These are phyloP conservation scores for Steatocranus sp. DNA, from an alignment of 2,797 vertebrate genomes.

Conservation along the genomic window DNA sequence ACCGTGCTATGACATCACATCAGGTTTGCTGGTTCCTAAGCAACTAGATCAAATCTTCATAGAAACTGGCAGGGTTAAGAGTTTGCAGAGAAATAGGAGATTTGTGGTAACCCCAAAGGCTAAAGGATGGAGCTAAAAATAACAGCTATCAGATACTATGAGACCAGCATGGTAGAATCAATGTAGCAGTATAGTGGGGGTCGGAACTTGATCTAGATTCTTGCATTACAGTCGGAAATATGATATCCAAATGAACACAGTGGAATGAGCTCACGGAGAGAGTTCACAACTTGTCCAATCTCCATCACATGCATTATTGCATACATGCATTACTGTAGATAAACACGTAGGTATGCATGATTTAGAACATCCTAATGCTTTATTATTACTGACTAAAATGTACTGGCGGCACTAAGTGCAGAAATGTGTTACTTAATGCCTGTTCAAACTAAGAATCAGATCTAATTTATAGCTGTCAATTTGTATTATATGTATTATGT, in stretches of 20 bases:
- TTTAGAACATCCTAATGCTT: neutral
- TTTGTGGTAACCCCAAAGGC: constrained; percentile 51
- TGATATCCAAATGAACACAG: constrained; percentile 14
- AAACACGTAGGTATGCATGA: neutral
- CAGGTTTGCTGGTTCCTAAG: constrained; percentile 78
- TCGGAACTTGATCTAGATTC: constrained; percentile 27
- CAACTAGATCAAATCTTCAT: constrained; percentile 82
- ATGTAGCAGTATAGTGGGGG: neutral
- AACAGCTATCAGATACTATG: constrained; percentile 6
- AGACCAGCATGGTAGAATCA: constrained; percentile 13
- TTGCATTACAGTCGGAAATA: constrained; percentile 44
- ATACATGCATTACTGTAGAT: neutral
- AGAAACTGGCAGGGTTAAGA: constrained; percentile 55
- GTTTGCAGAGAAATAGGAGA: constrained; percentile 28
- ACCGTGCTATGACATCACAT: constrained; percentile 77
- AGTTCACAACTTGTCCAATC: neutral
- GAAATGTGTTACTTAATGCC: neutral
- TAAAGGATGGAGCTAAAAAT: constrained; percentile 45
- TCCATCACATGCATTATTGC: neutral
- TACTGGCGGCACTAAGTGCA: neutral
- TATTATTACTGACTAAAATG: neutral
- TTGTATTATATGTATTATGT: neutral
- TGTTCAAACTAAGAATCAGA: neutral
- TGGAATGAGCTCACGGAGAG: neutral
- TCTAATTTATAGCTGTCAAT: neutral